Conservation (phyloP, 2,888 invertebrate species). For the Oithona nana region DNA sequence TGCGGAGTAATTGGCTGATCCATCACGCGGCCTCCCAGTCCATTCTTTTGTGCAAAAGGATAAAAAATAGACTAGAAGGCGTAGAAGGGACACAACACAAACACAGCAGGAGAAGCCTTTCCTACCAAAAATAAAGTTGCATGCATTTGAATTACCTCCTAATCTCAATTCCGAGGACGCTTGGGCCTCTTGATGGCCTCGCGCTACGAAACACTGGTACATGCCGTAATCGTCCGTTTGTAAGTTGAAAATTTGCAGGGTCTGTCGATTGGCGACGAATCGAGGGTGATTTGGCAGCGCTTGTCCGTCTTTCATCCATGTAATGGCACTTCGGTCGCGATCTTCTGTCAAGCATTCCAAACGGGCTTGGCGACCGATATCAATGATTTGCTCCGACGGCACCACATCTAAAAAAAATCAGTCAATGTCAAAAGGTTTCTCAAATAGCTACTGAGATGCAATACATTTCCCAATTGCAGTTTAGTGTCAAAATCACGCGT, state of each 20-base stretch:
- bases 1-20: neutral
- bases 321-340: slow-evolving; percentile 1
- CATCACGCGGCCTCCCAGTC: neutral
- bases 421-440: too few relatives aligned
- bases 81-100: too few relatives aligned
- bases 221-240: slow-evolving; percentile 28
- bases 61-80: too few relatives aligned
- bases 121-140: too few relatives aligned
- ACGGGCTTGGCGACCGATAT: slow-evolving; percentile 10
- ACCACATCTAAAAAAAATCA: slow-evolving; percentile 12
- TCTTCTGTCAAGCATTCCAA: slow-evolving; percentile 13
- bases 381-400: slow-evolving; percentile 15
- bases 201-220: slow-evolving; percentile 25
- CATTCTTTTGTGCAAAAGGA: too few relatives aligned
- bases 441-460: too few relatives aligned
- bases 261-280: slow-evolving; percentile 8
- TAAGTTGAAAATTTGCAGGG: slow-evolving; percentile 25
- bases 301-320: slow-evolving; percentile 10
- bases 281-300: neutral
- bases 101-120: too few relatives aligned
- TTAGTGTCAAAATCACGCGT: too few relatives aligned
- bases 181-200: slow-evolving; percentile 34
- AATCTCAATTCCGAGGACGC: slow-evolving; percentile 52
- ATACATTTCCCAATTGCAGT: too few relatives aligned
- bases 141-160: slow-evolving; percentile 42